phyloP scores from a whole-genome alignment of 2,113 vertebrate genomes.

The Poeciliopsis turrubarensis region DNA sequence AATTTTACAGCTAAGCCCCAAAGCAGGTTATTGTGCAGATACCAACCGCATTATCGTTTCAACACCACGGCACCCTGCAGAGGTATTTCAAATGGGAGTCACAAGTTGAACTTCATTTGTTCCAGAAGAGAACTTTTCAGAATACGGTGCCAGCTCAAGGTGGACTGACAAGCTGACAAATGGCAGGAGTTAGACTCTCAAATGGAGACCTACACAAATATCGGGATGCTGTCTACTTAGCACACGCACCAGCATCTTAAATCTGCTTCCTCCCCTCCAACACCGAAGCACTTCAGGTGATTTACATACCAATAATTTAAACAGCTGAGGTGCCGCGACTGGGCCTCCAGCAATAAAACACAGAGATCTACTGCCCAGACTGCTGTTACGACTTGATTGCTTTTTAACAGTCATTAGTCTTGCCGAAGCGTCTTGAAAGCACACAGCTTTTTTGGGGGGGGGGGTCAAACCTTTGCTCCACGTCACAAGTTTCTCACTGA shows the following conservation, averaged over 20 bases:
- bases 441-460: constrained; percentile 23
- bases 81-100: constrained; percentile 40
- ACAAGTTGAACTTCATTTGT: constrained; percentile 56
- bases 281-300: constrained; percentile 74
- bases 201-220: constrained; percentile 61
- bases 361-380: constrained; percentile 69
- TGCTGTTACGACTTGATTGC: constrained; percentile 73
- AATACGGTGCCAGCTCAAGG: constrained; percentile 42
- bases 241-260: constrained; percentile 74
- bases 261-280: constrained; percentile 73
- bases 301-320: constrained; percentile 82
- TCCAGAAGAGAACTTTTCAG: constrained; percentile 43
- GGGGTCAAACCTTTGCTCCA: constrained; percentile 31
- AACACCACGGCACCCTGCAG: background rate
- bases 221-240: constrained; percentile 77
- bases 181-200: constrained; percentile 52
- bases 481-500: constrained; percentile 44
- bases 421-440: constrained; percentile 46
- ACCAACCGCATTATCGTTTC: background rate
- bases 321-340: constrained; percentile 64
- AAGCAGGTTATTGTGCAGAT: background rate
- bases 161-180: constrained; percentile 68
- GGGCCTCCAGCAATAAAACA: constrained; percentile 73
- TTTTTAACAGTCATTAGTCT: constrained; percentile 78
- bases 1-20: background rate